Conservation (phyloP, 1,140 invertebrate species). For the Drosophila lini region DNA sequence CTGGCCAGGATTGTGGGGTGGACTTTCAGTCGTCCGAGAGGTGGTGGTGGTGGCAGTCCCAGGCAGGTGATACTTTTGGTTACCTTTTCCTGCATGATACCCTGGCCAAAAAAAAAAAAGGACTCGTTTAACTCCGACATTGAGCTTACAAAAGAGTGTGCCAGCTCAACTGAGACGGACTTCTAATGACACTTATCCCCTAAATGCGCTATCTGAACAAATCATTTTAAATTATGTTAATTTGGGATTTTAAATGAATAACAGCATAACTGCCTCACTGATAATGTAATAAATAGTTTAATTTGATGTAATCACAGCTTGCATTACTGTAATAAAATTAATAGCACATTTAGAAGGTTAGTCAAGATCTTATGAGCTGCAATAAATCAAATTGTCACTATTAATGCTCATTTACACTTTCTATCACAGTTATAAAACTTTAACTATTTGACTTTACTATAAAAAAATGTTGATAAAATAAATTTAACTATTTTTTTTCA, state of each 20-base stretch:
- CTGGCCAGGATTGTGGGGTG: slow-evolving; percentile 6
- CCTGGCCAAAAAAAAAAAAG: slow-evolving; percentile 27
- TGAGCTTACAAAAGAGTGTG: slow-evolving; percentile 31
- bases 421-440: background rate
- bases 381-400: background rate
- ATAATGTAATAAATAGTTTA: background rate
- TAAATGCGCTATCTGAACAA: background rate
- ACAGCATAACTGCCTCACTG: background rate
- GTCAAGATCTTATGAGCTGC: background rate
- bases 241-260: background rate
- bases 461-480: background rate
- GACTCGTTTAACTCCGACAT: slow-evolving; percentile 32
- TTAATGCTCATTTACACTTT: background rate
- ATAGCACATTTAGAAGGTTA: background rate
- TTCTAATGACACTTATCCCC: slow-evolving; percentile 1
- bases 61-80: slow-evolving; percentile 74
- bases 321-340: background rate
- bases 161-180: slow-evolving; percentile 4
- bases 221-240: background rate
- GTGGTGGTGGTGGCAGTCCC: slow-evolving; percentile 30
- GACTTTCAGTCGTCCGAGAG: slow-evolving; percentile 13
- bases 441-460: background rate
- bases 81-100: slow-evolving; percentile 27
- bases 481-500: no score
- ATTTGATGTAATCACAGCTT: background rate